phyloP scores from a whole-genome alignment of 2,888 invertebrate species.

The Latrodectus hesperus region DNA sequence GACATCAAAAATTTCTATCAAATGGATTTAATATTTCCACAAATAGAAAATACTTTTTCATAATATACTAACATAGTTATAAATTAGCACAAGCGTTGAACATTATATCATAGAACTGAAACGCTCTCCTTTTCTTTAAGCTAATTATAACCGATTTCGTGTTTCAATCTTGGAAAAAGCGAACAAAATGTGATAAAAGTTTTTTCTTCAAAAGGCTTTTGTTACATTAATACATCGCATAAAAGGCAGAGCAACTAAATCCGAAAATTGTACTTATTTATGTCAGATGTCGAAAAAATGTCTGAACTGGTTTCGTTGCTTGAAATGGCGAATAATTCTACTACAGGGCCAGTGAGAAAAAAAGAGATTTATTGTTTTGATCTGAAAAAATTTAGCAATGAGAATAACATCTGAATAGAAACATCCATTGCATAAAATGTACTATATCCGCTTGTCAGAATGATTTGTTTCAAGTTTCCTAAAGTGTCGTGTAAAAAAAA shows the following conservation, averaged over 20 bases:
- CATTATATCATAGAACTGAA: too few relatives aligned
- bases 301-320: constrained; percentile 22
- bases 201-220: too few relatives aligned
- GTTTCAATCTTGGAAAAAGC: too few relatives aligned
- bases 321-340: constrained; percentile 26
- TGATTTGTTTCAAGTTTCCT: background rate
- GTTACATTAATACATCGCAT: background rate
- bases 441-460: background rate
- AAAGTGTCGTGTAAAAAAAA: too few relatives aligned
- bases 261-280: constrained; percentile 9
- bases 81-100: too few relatives aligned
- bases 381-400: background rate
- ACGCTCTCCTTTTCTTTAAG: too few relatives aligned
- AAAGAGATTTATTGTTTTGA: constrained; percentile 45
- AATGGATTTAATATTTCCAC: too few relatives aligned
- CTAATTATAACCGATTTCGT: too few relatives aligned
- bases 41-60: too few relatives aligned
- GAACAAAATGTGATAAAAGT: too few relatives aligned
- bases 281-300: constrained; percentile 63
- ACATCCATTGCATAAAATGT: background rate
- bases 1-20: too few relatives aligned
- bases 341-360: constrained; percentile 31
- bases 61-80: too few relatives aligned
- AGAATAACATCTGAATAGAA: background rate
- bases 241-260: constrained; percentile 4